These are phyloP conservation scores for Chironex yamaguchii DNA, from an alignment of 30 jellyfish, hydroid and myxozoan genomes.

Conservation along the genomic window DNA sequence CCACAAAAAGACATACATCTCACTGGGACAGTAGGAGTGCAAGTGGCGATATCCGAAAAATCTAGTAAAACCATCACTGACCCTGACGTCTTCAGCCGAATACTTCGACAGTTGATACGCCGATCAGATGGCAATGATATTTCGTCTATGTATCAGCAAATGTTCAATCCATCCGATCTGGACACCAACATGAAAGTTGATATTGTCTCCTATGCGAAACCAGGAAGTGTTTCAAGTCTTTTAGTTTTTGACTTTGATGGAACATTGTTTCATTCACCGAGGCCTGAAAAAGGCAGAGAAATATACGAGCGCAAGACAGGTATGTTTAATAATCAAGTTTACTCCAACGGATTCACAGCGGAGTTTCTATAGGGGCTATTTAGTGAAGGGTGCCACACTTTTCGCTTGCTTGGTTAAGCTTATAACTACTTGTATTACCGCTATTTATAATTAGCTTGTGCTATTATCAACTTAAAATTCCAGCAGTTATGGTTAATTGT, in stretches of 20 bases:
- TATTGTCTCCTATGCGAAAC: neutral
- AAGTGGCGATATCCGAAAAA: constrained; percentile 68
- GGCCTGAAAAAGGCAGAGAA: constrained; percentile 82
- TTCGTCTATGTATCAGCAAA: neutral
- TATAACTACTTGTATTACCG: too few relatives aligned
- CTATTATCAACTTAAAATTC: too few relatives aligned
- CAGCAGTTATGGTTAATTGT: too few relatives aligned
- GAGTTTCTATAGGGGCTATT: too few relatives aligned
- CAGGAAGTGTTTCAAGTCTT: constrained; percentile 48
- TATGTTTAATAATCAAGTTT: too few relatives aligned
- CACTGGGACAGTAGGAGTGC: constrained; percentile 91
- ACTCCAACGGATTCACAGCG: too few relatives aligned
- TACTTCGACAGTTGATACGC: neutral
- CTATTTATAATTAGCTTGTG: too few relatives aligned
- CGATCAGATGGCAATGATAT: neutral
- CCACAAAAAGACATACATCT: constrained; percentile 69
- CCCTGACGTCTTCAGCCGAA: constrained; percentile 1
- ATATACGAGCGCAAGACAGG: constrained; percentile 75
- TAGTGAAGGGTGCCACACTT: too few relatives aligned
- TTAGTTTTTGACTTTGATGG: constrained; percentile 94
- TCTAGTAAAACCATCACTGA: constrained; percentile 63
- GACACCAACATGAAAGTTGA: neutral
- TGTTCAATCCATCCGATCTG: neutral
- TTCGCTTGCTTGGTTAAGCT: too few relatives aligned
- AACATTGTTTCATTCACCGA: constrained; percentile 90